These are phyloP conservation scores for Takifugu rubripes DNA, from an alignment of 2,797 vertebrate genomes.

Conservation along the genomic window DNA sequence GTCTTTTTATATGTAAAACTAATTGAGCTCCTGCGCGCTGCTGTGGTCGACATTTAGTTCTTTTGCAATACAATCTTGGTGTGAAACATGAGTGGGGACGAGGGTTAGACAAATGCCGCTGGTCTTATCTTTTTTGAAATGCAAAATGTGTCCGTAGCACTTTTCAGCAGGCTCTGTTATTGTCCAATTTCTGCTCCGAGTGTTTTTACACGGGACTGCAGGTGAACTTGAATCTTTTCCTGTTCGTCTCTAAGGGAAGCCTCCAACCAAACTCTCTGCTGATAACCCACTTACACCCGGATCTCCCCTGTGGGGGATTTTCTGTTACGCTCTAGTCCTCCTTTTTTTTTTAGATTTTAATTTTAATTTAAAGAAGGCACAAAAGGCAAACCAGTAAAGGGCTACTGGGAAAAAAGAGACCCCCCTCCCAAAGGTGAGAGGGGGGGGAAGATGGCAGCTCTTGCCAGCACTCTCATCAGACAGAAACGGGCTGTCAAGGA, in stretches of 20 bases:
- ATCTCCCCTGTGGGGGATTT: constrained; percentile 56
- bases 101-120: constrained; percentile 29
- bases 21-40: constrained; percentile 40
- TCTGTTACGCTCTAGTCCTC: constrained; percentile 47
- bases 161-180: constrained; percentile 31
- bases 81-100: constrained; percentile 59
- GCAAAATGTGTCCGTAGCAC: constrained; percentile 60
- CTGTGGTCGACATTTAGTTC: constrained; percentile 48
- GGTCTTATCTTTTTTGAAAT: constrained; percentile 19
- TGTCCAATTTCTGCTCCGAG: constrained; percentile 28
- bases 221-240: constrained; percentile 57
- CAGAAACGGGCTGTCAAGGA: constrained; percentile 91
- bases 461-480: constrained; percentile 91
- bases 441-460: constrained; percentile 87
- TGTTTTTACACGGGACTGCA: constrained; percentile 46
- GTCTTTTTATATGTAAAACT: constrained; percentile 69
- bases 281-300: constrained; percentile 60
- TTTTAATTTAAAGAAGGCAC: constrained; percentile 25
- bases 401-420: constrained; percentile 54
- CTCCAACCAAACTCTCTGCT: constrained; percentile 62
- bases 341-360: background rate
- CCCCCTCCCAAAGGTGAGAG: constrained; percentile 81
- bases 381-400: constrained; percentile 45
- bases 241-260: constrained; percentile 53
- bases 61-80: constrained; percentile 46